phyloP scores from a whole-genome alignment of 2,113 vertebrate genomes.

The Larimichthys polyactis region DNA sequence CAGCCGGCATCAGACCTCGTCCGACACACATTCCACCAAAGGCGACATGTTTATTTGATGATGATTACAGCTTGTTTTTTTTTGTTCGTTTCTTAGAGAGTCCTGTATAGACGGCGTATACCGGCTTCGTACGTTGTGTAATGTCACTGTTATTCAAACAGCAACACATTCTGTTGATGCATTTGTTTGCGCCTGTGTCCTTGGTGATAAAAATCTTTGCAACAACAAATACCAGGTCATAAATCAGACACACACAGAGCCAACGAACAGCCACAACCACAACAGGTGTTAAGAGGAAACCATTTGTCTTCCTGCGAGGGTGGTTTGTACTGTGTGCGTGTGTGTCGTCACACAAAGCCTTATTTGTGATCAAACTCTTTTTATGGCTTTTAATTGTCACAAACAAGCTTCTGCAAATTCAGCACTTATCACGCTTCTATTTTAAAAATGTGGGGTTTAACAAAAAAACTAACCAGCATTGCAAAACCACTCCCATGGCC shows the following conservation, averaged over 20 bases:
- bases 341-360: slow-evolving; percentile 26
- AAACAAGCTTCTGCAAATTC: slow-evolving; percentile 28
- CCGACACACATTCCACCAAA: slow-evolving; percentile 56
- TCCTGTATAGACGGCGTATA: slow-evolving; percentile 5
- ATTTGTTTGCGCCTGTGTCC: slow-evolving; percentile 63
- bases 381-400: slow-evolving; percentile 10
- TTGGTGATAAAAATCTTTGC: slow-evolving; percentile 77
- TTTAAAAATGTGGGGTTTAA: not conserved
- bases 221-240: slow-evolving; percentile 74
- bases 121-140: slow-evolving; percentile 30
- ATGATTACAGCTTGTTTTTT: slow-evolving; percentile 32
- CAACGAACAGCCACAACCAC: slow-evolving; percentile 72
- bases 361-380: slow-evolving; percentile 27
- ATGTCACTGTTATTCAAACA: slow-evolving; percentile 49
- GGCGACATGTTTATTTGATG: slow-evolving; percentile 55
- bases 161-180: slow-evolving; percentile 57
- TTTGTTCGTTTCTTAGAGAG: not conserved
- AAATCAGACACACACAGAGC: slow-evolving; percentile 74
- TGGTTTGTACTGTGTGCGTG: slow-evolving; percentile 21
- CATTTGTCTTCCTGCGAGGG: slow-evolving; percentile 74
- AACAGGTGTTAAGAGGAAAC: slow-evolving; percentile 80
- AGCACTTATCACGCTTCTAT: not conserved
- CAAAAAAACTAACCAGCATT: not conserved
- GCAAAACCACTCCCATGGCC: not conserved
- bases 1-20: slow-evolving; percentile 39